Evolutionary conservation across 2,888 invertebrate genomes (phyloP).

Genomic region (Cacoxenus indagator): DNA sequence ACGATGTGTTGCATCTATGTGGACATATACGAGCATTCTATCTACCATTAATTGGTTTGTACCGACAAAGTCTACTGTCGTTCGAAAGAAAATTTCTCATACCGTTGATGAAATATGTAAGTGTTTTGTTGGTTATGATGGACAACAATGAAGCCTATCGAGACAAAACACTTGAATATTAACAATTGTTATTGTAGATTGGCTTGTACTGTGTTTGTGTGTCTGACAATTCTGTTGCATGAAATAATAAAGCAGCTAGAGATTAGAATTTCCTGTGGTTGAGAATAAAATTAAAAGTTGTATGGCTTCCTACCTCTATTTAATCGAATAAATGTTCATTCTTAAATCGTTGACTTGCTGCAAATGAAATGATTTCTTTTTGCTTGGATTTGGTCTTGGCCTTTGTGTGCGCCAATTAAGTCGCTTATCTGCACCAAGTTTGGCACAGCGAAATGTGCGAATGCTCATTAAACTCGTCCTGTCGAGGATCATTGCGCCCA

Average conservation of each 20-base stretch:
- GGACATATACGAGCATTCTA: too few relatives aligned
- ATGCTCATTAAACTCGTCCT: conserved; percentile 8
- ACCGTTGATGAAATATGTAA: too few relatives aligned
- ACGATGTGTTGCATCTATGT: too few relatives aligned
- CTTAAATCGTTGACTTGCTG: not conserved
- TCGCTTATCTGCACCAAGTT: conserved; percentile 19
- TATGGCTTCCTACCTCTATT: not conserved
- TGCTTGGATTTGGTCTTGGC: not conserved
- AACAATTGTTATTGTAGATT: not conserved
- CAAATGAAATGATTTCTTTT: conserved; percentile 23
- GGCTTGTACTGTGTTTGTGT: too few relatives aligned
- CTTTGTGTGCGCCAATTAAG: conserved; percentile 25
- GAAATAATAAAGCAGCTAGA: conserved; percentile 6
- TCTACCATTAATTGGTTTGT: too few relatives aligned
- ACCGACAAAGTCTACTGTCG: too few relatives aligned
- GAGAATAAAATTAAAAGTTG: not conserved
- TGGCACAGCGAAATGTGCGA: conserved; percentile 12
- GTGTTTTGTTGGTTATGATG: too few relatives aligned
- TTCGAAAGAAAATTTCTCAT: too few relatives aligned
- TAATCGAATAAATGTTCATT: not conserved
- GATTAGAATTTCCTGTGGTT: conserved; percentile 3
- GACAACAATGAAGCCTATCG: too few relatives aligned
- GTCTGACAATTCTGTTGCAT: not conserved
- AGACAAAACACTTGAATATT: too few relatives aligned
- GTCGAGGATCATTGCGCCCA: conserved; percentile 36